A percentile compares a stretch with the other conserved stretches of the same genome.
Conservation (phyloP, 2,797 vertebrate genomes). For the Perodicticus potto region DNA sequence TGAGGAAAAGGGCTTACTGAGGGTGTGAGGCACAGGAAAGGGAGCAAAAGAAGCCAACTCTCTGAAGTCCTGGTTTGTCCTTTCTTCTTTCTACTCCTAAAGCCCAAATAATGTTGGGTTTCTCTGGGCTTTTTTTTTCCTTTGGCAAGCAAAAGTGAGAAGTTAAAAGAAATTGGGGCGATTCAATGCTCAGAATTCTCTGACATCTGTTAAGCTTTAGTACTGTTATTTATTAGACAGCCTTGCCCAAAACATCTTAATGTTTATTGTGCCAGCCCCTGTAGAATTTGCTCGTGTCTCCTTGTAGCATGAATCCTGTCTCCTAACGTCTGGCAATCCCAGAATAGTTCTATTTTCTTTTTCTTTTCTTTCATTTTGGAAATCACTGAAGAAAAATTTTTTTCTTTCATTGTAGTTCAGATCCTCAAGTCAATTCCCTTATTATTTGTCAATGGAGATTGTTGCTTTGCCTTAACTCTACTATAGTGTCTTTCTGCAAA, state of each 20-base stretch:
- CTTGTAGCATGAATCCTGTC: background rate
- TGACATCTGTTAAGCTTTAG: slow-evolving; percentile 6
- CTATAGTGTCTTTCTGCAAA: background rate
- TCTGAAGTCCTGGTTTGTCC: background rate
- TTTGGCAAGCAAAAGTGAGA: background rate
- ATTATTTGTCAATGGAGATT: slow-evolving; percentile 41
- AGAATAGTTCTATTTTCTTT: background rate
- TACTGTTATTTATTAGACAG: slow-evolving; percentile 49
- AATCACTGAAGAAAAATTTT: slow-evolving; percentile 4
- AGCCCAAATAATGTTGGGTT: background rate
- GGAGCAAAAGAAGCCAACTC: background rate
- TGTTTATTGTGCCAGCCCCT: background rate
- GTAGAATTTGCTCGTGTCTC: slow-evolving; percentile 35
- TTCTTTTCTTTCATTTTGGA: slow-evolving; percentile 61
- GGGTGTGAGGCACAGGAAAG: background rate
- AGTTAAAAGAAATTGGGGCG: slow-evolving; percentile 3
- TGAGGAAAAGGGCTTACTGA: background rate
- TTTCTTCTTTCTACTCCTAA: background rate
- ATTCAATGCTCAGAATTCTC: slow-evolving; percentile 2
- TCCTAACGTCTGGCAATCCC: background rate
- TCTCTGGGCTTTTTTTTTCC: background rate
- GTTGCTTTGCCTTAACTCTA: slow-evolving; percentile 15
- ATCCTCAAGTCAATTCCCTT: slow-evolving; percentile 3
- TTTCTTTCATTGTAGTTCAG: background rate
- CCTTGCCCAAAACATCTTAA: slow-evolving; percentile 47